phyloP scores from a whole-genome alignment of 53 echinoderm and acorn worm genomes.

The Echinarachnius parma region DNA sequence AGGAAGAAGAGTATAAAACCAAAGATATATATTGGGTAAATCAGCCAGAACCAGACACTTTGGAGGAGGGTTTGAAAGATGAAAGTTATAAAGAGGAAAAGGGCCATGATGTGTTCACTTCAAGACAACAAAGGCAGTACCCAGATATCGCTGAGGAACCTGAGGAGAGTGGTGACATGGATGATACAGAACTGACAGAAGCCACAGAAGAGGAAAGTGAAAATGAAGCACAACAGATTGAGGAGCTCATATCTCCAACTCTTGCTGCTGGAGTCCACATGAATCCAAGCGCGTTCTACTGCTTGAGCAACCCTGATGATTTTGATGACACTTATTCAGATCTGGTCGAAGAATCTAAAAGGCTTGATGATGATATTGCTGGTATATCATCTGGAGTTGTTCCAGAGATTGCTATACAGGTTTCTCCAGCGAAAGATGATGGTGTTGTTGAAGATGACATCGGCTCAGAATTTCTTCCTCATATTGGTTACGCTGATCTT shows the following conservation, averaged over 20 bases:
- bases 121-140: too few species aligned
- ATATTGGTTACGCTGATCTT: too few species aligned
- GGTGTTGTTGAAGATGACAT: constrained; percentile 26
- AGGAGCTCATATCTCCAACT: constrained; percentile 12
- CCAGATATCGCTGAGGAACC: too few species aligned
- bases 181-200: background rate
- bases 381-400: constrained; percentile 26
- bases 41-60: background rate
- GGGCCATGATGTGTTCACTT: too few species aligned
- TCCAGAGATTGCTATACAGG: constrained; percentile 18
- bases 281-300: constrained; percentile 11
- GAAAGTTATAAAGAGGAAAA: background rate
- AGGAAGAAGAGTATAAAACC: constrained; percentile 4
- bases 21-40: too few species aligned
- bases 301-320: constrained; percentile 20
- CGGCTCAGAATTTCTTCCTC: constrained; percentile 33
- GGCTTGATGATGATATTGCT: constrained; percentile 21
- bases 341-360: constrained; percentile 23
- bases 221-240: constrained; percentile 27
- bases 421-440: constrained; percentile 29
- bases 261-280: background rate
- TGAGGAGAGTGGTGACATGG: too few species aligned
- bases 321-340: constrained; percentile 45
- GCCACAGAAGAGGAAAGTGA: constrained; percentile 3
- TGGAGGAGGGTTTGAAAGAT: constrained; percentile 8